phyloP scores from a whole-genome alignment of 2,888 invertebrate species.

The Pegoplata infirma region DNA sequence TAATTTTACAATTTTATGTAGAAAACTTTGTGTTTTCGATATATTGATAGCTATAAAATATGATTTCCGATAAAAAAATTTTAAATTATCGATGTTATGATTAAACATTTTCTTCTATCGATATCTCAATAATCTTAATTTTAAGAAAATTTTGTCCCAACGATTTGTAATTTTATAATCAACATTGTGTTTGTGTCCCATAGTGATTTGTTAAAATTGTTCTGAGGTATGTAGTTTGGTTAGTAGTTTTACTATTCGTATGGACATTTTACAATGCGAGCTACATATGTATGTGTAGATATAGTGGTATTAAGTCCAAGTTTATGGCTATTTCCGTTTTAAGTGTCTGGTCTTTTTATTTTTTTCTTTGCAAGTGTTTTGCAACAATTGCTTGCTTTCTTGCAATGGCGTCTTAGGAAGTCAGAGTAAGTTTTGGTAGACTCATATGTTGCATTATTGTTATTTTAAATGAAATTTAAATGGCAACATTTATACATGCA shows the following conservation, averaged over 20 bases:
- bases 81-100: no score
- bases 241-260: neutral
- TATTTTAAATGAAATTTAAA: slow-evolving; percentile 50
- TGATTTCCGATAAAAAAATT: no score
- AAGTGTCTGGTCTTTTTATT: slow-evolving; percentile 31
- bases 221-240: neutral
- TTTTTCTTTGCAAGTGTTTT: slow-evolving; percentile 13
- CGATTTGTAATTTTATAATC: no score
- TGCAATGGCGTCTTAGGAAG: slow-evolving; percentile 34
- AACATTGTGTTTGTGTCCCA: neutral
- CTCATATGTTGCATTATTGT: slow-evolving; percentile 48
- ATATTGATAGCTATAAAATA: no score
- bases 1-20: no score
- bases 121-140: neutral
- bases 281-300: neutral
- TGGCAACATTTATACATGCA: slow-evolving; percentile 15
- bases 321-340: slow-evolving; percentile 48
- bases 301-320: slow-evolving; percentile 50
- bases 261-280: neutral
- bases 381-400: slow-evolving; percentile 26
- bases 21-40: no score
- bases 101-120: no score
- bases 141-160: neutral
- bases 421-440: slow-evolving; percentile 21
- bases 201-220: neutral